These are phyloP conservation scores for Abrostola tripartita DNA, from an alignment of 2,888 invertebrate species.

Conservation along the genomic window DNA sequence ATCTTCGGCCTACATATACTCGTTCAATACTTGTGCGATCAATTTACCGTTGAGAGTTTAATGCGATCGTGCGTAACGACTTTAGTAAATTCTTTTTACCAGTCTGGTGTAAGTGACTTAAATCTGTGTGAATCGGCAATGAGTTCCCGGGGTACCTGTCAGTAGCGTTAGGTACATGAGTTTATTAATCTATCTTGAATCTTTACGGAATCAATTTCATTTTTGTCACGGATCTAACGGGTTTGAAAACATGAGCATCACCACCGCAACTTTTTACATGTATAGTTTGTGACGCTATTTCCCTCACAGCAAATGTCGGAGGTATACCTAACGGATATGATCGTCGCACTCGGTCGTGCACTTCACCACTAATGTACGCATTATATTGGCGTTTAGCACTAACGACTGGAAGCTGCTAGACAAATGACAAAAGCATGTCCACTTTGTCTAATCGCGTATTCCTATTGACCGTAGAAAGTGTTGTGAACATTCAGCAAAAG, in stretches of 20 bases:
- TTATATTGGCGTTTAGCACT: constrained; percentile 60
- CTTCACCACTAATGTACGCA: constrained; percentile 62
- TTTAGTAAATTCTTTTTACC: constrained; percentile 47
- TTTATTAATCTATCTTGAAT: constrained; percentile 37
- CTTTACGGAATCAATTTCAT: constrained; percentile 53
- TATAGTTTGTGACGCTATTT: constrained; percentile 56
- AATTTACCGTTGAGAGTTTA: constrained; percentile 55
- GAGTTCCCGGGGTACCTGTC: constrained; percentile 41
- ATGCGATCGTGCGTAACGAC: constrained; percentile 49
- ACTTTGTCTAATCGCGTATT: constrained; percentile 56
- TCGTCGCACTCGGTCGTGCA: constrained; percentile 42
- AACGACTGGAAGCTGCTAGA: constrained; percentile 55
- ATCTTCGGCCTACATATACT: constrained; percentile 47
- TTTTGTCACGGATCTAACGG: constrained; percentile 60
- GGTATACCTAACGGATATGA: constrained; percentile 56
- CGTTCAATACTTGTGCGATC: constrained; percentile 41
- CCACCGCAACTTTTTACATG: constrained; percentile 54
- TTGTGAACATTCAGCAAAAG: constrained; percentile 49
- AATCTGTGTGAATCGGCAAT: constrained; percentile 49
- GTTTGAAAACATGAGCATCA: constrained; percentile 43
- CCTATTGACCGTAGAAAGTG: constrained; percentile 57
- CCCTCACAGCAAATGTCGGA: constrained; percentile 41
- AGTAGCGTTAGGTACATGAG: constrained; percentile 37
- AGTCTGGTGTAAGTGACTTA: constrained; percentile 47
- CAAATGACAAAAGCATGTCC: constrained; percentile 66